These are phyloP conservation scores for Chromis chromis DNA, from an alignment of 2,797 vertebrate genomes.

Conservation along the genomic window DNA sequence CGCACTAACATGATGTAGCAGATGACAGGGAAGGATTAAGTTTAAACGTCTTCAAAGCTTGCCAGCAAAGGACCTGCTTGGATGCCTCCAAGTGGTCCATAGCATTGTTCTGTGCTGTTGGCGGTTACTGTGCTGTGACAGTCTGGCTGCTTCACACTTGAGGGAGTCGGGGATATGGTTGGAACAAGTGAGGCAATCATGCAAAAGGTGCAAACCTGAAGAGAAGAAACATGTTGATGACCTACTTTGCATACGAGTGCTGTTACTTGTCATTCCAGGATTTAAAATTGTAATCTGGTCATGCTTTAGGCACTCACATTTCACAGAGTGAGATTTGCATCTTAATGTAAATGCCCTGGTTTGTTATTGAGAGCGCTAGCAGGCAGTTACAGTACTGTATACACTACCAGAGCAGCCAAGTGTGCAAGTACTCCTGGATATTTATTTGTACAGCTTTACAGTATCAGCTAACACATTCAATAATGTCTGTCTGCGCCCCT, in stretches of 20 bases:
- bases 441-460: constrained; percentile 64
- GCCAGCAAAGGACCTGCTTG: constrained; percentile 64
- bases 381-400: constrained; percentile 44
- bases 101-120: constrained; percentile 66
- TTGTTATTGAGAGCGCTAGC: constrained; percentile 49
- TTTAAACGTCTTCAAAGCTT: constrained; percentile 65
- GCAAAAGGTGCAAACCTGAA: constrained; percentile 58
- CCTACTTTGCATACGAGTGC: constrained; percentile 52
- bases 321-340: constrained; percentile 22
- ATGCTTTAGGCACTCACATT: constrained; percentile 6
- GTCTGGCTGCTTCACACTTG: constrained; percentile 66
- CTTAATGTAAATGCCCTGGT: constrained; percentile 47
- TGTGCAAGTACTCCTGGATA: constrained; percentile 58
- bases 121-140: constrained; percentile 70
- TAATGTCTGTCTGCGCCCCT: constrained; percentile 68
- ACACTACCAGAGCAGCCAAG: constrained; percentile 49
- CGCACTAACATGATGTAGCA: constrained; percentile 28
- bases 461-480: constrained; percentile 66
- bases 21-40: constrained; percentile 65
- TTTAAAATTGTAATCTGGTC: constrained; percentile 33
- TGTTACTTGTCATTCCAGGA: constrained; percentile 12
- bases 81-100: constrained; percentile 68
- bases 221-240: constrained; percentile 36
- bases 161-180: constrained; percentile 45
- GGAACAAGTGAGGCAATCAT: constrained; percentile 49